A percentile compares a stretch with the other conserved stretches of the same genome.
phyloP scores from a whole-genome alignment of 2,888 invertebrate genomes.

The Schizotus pectinicornis region DNA sequence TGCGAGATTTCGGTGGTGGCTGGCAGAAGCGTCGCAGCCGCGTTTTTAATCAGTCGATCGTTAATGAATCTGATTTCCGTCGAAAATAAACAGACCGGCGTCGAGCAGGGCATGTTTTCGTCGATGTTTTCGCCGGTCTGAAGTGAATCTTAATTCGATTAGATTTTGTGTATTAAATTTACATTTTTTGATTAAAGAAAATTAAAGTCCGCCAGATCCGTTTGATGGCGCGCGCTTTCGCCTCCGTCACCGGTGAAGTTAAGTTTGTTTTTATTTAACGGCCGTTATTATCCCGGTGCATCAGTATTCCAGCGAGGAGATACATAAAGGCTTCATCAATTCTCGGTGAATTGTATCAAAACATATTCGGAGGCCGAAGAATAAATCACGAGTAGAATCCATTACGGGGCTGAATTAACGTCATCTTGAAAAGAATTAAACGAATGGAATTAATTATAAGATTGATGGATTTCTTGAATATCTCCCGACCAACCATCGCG shows the following conservation, averaged over 20 bases:
- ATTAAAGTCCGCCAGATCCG: constrained; percentile 29
- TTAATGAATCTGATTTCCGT: constrained; percentile 32
- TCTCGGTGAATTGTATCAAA: constrained; percentile 44
- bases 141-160: constrained; percentile 37
- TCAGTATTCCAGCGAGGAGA: constrained; percentile 24
- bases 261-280: constrained; percentile 29
- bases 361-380: constrained; percentile 45
- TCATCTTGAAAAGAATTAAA: constrained; percentile 61
- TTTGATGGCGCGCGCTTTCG: constrained; percentile 15
- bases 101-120: constrained; percentile 18
- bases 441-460: constrained; percentile 62
- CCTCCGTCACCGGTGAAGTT: constrained; percentile 10
- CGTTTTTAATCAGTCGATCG: constrained; percentile 25
- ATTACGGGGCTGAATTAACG: constrained; percentile 59
- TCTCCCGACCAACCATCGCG: constrained; percentile 40
- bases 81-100: constrained; percentile 27
- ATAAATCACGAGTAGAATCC: constrained; percentile 57
- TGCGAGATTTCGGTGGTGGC: too few species aligned
- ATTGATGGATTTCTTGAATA: constrained; percentile 58
- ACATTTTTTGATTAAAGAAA: constrained; percentile 41
- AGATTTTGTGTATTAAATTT: constrained; percentile 34
- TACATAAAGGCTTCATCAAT: constrained; percentile 39
- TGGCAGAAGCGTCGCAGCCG: constrained; percentile 6
- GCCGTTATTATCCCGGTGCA: constrained; percentile 20
- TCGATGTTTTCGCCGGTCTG: constrained; percentile 32